A percentile compares a stretch with the other conserved stretches of the same genome.
These are phyloP conservation scores for Chelonus formosanus DNA, from an alignment of 2,888 invertebrate species.

Conservation along the genomic window DNA sequence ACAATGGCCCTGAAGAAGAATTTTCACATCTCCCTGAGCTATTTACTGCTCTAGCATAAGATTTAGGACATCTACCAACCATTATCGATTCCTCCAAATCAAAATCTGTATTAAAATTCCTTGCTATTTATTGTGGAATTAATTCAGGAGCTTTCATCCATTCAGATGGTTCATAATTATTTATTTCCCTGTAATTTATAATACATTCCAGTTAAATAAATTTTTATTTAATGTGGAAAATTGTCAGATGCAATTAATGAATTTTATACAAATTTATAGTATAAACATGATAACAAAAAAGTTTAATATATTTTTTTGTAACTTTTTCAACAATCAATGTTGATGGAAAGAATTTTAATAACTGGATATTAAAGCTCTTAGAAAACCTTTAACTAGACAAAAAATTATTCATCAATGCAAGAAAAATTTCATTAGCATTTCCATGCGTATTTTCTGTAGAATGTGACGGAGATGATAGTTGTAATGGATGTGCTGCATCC, in stretches of 20 bases:
- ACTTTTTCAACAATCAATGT: no score
- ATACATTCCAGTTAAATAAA: neutral
- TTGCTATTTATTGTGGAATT: conserved; percentile 61
- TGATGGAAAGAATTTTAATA: no score
- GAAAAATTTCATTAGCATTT: no score
- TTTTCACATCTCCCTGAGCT: conserved; percentile 55
- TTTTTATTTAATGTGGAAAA: no score
- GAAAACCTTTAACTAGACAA: no score
- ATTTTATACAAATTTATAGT: no score
- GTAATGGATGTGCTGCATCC: conserved; percentile 9
- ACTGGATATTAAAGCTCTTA: no score
- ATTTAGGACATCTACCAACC: conserved; percentile 45
- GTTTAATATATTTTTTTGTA: no score
- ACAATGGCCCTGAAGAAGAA: conserved; percentile 62
- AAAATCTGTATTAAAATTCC: conserved; percentile 39
- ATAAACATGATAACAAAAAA: no score
- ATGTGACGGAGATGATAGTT: neutral
- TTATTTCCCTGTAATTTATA: conserved; percentile 26
- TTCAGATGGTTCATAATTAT: conserved; percentile 50
- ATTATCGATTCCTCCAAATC: conserved; percentile 39
- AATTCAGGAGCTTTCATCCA: conserved; percentile 70
- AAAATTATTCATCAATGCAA: no score
- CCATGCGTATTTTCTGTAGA: conserved; percentile 13
- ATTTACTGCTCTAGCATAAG: conserved; percentile 66
- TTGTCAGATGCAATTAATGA: no score